Conservation (phyloP, 2,888 invertebrate genomes). For the Eristalis tenax region DNA sequence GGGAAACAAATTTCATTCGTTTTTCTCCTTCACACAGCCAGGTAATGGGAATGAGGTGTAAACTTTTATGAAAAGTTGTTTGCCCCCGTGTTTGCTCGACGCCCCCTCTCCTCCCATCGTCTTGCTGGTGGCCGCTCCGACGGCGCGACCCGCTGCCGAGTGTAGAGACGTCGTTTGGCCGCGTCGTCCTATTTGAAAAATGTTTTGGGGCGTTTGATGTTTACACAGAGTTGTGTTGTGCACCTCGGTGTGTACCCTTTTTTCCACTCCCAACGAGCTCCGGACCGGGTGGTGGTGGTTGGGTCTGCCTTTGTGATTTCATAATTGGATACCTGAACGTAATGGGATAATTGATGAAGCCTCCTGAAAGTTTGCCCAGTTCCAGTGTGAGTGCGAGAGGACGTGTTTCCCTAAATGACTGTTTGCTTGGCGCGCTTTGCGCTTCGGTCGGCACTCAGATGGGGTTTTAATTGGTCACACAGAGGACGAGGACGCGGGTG, state of each 20-base stretch:
- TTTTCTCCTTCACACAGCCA: slow-evolving; percentile 23
- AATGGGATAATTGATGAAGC: slow-evolving; percentile 65
- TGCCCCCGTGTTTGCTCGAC: slow-evolving; percentile 41
- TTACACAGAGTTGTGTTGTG: slow-evolving; percentile 32
- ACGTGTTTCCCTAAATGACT: slow-evolving; percentile 4
- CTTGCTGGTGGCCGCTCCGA: neutral
- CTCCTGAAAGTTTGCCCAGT: slow-evolving; percentile 12
- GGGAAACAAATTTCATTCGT: slow-evolving; percentile 55
- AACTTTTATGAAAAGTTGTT: slow-evolving; percentile 64
- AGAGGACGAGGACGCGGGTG: neutral
- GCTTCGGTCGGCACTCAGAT: neutral
- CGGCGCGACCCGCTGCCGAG: neutral
- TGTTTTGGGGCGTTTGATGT: slow-evolving; percentile 40
- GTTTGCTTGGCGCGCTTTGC: neutral
- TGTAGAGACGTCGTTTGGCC: neutral
- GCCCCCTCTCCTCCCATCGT: neutral
- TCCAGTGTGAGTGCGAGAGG: neutral
- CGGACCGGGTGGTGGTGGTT: neutral
- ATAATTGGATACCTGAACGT: slow-evolving; percentile 65
- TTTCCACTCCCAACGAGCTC: neutral
- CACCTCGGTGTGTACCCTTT: neutral
- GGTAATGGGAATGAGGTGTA: slow-evolving; percentile 48
- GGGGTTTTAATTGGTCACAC: neutral
- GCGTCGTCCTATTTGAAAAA: slow-evolving; percentile 31
- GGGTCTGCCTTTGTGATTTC: slow-evolving; percentile 43